Percentiles rank a stretch among this genome's conserved stretches.
Conservation (phyloP, 2,113 vertebrate genomes). For the Alligator sinensis region DNA sequence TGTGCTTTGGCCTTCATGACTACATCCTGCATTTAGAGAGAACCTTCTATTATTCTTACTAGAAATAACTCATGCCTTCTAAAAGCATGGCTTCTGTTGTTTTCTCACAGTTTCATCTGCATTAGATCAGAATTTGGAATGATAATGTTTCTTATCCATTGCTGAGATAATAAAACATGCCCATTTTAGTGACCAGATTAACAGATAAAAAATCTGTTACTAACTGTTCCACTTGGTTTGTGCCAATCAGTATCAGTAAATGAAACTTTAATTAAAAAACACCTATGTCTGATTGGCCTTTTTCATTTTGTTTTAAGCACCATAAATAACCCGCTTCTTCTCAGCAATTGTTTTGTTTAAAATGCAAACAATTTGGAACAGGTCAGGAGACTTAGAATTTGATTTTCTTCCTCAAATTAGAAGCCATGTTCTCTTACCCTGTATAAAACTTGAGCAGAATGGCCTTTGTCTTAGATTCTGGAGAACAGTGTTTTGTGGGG, state of each 20-base stretch:
- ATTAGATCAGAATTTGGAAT: background rate
- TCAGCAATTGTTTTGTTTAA: background rate
- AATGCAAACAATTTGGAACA: constrained; percentile 21
- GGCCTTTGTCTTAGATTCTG: background rate
- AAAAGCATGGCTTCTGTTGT: background rate
- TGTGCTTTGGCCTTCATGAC: too few relatives aligned
- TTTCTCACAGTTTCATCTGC: background rate
- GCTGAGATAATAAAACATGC: background rate
- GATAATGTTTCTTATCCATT: background rate
- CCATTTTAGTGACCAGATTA: background rate
- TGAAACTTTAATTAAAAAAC: background rate
- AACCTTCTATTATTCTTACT: background rate
- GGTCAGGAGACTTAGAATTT: background rate
- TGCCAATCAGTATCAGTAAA: background rate
- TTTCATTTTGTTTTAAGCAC: background rate
- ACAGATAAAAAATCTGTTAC: background rate
- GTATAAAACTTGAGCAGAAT: background rate
- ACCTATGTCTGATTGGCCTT: background rate
- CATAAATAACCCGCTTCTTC: background rate
- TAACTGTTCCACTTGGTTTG: background rate
- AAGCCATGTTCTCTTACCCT: background rate
- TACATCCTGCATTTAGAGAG: background rate
- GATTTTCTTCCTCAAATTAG: background rate
- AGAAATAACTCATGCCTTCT: background rate
- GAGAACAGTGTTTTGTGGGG: background rate